Percentiles rank a stretch among this genome's conserved stretches.
Evolutionary conservation across 64 coral and sea anemone species (phyloP).

Genomic region (Hydrozoanthus tunicans): DNA sequence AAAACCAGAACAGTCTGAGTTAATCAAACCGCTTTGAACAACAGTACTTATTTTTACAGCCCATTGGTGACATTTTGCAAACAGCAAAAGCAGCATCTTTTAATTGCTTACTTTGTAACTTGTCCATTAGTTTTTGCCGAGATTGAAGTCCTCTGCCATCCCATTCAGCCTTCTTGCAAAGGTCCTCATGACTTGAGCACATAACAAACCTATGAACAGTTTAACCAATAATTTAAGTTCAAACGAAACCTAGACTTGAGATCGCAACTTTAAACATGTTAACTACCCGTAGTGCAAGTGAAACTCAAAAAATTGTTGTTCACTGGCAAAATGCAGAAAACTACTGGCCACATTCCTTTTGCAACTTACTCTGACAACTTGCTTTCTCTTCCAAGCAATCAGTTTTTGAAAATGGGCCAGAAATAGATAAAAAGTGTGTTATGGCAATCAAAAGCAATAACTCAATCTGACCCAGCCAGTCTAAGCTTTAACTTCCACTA

Average conservation of each 20-base stretch:
- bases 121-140: slow-evolving; percentile 94
- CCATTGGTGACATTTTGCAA: not conserved
- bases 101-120: slow-evolving; percentile 80
- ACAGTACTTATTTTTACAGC: not conserved
- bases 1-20: not conserved
- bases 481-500: no score
- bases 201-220: slow-evolving; percentile 77
- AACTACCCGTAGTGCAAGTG: no score
- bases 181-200: slow-evolving; percentile 90
- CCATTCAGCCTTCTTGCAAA: slow-evolving; percentile 83
- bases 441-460: no score
- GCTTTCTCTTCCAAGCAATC: no score
- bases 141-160: slow-evolving; percentile 84
- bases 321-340: no score
- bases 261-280: no score
- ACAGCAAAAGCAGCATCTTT: not conserved
- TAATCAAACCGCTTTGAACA: not conserved
- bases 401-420: no score
- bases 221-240: not conserved
- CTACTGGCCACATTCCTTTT: no score
- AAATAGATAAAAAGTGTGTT: no score
- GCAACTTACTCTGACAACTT: no score
- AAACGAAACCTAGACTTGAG: not conserved
- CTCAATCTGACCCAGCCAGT: no score
- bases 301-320: no score